Evolutionary conservation across 2,113 vertebrate genomes (phyloP).

Genomic region (Poecile atricapillus): DNA sequence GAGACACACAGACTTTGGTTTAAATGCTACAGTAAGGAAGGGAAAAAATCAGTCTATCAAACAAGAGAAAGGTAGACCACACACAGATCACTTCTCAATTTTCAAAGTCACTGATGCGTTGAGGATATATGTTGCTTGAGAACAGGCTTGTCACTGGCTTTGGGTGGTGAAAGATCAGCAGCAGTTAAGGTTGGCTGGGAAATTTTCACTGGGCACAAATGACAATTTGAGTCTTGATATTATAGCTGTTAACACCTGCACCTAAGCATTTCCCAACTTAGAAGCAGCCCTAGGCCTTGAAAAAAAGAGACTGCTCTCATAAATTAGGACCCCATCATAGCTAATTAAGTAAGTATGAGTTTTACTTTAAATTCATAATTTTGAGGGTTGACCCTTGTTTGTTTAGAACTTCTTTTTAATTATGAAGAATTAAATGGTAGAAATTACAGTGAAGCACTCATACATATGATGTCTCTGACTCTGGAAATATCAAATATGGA

Average conservation of each 20-base stretch:
- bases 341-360: background rate
- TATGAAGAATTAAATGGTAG: background rate
- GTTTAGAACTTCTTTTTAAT: background rate
- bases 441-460: background rate
- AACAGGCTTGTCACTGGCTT: constrained; percentile 37
- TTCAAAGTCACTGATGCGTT: constrained; percentile 52
- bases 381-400: background rate
- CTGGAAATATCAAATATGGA: background rate
- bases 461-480: background rate
- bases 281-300: background rate
- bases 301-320: background rate
- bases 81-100: constrained; percentile 64
- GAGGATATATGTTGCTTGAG: constrained; percentile 56
- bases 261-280: background rate
- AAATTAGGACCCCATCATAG: background rate
- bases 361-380: background rate
- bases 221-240: background rate
- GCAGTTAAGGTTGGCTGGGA: constrained; percentile 35
- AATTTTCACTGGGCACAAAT: background rate
- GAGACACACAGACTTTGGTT: background rate
- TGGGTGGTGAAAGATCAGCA: constrained; percentile 42
- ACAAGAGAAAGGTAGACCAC: constrained; percentile 33
- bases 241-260: background rate
- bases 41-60: constrained; percentile 31
- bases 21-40: background rate